A percentile compares a stretch with the other conserved stretches of the same genome.
Evolutionary conservation across 1,140 invertebrate species (phyloP).

Genomic region (Protaetia brevitarsis): DNA sequence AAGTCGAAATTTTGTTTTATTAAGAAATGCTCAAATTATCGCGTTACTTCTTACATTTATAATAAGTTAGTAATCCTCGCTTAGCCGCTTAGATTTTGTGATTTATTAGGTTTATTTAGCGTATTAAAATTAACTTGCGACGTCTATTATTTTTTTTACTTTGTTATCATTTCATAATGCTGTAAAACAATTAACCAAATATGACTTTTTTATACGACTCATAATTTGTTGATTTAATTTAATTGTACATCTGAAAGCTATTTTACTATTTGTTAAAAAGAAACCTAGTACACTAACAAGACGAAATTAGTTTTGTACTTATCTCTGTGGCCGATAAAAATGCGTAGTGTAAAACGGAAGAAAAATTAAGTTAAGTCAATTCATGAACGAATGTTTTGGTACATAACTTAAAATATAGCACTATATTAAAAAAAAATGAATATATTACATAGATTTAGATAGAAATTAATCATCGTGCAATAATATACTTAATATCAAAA

Average conservation of each 20-base stretch:
- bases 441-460: neutral
- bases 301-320: no score
- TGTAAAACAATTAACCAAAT: neutral
- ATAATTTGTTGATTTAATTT: neutral
- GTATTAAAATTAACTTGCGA: neutral
- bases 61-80: constrained; percentile 24
- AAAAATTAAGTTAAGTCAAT: no score
- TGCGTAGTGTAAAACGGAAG: no score
- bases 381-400: no score
- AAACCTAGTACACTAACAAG: no score
- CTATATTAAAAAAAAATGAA: neutral
- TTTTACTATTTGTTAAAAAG: neutral
- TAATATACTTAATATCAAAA: constrained; percentile 8
- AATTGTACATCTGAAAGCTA: no score
- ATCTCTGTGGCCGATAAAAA: no score
- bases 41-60: neutral
- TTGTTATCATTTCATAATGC: neutral
- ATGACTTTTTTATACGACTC: neutral
- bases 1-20: constrained; percentile 1
- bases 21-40: constrained; percentile 18
- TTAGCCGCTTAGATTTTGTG: constrained; percentile 25
- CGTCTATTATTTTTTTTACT: neutral
- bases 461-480: neutral
- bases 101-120: constrained; percentile 1
- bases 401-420: no score